Percentiles rank a stretch among this genome's conserved stretches.
These are phyloP conservation scores for Hycleus cichorii DNA, from an alignment of 1,140 invertebrate species.

Conservation along the genomic window DNA sequence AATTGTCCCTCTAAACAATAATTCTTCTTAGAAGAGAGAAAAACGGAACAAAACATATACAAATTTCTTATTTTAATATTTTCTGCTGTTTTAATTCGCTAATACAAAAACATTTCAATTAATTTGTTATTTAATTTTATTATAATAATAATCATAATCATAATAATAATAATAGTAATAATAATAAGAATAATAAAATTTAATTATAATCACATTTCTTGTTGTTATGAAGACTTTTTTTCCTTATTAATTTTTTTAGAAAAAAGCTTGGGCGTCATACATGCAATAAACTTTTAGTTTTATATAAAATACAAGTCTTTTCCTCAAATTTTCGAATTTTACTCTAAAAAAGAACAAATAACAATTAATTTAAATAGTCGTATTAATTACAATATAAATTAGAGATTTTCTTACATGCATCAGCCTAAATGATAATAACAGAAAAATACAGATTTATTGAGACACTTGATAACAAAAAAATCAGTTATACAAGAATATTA, in stretches of 20 bases:
- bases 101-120: constrained; percentile 38
- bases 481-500: no score
- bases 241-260: neutral
- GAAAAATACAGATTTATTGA: no score
- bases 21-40: constrained; percentile 21
- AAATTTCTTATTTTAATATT: neutral
- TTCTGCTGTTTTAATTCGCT: constrained; percentile 28
- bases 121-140: constrained; percentile 33
- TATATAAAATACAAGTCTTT: neutral
- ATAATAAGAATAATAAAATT: constrained; percentile 32
- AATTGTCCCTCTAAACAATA: constrained; percentile 26
- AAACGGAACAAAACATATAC: constrained; percentile 13
- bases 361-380: neutral
- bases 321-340: neutral
- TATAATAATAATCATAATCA: no score
- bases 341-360: neutral
- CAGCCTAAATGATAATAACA: neutral
- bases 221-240: constrained; percentile 37
- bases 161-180: no score
- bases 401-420: neutral
- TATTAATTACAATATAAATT: neutral
- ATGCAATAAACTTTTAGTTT: constrained; percentile 16
- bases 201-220: constrained; percentile 38
- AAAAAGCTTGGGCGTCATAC: constrained; percentile 29
- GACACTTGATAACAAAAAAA: no score